Conservation (phyloP, 2,113 vertebrate species). For the Apistogramma diplotaenia region DNA sequence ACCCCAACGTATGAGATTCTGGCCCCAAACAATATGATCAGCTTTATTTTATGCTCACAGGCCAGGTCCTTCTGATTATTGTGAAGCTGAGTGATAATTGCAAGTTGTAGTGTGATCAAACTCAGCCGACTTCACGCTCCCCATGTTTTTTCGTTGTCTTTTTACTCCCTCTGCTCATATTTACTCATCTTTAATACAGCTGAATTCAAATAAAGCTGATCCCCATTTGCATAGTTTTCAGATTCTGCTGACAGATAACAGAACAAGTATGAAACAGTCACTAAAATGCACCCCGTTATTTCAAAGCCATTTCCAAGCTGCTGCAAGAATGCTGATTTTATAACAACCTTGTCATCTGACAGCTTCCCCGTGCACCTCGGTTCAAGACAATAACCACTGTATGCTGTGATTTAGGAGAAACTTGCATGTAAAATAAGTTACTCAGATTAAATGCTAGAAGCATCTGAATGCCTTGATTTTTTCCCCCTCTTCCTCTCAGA, state of each 20-base stretch:
- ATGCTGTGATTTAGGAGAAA: not conserved
- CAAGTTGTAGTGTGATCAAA: not conserved
- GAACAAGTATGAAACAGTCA: not conserved
- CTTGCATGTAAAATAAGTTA: not conserved
- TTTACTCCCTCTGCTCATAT: not conserved
- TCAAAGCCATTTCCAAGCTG: not conserved
- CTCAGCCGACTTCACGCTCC: not conserved
- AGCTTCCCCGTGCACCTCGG: not conserved
- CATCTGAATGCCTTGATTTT: fast-evolving
- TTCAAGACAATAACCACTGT: not conserved
- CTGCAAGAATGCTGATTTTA: not conserved
- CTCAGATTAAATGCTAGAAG: not conserved
- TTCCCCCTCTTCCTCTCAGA: not conserved
- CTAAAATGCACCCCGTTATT: not conserved
- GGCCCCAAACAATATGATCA: not conserved
- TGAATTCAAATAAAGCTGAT: not conserved
- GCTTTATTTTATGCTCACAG: not conserved
- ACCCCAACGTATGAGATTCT: not conserved
- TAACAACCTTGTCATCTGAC: not conserved
- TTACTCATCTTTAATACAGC: not conserved
- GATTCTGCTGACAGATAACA: not conserved
- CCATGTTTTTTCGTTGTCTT: fast-evolving
- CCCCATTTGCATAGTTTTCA: not conserved
- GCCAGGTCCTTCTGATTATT: not conserved
- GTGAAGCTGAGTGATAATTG: not conserved